Percentiles rank a stretch among this genome's conserved stretches.
Evolutionary conservation across 2,113 vertebrate species (phyloP).

Genomic region (Taxidea taxus): DNA sequence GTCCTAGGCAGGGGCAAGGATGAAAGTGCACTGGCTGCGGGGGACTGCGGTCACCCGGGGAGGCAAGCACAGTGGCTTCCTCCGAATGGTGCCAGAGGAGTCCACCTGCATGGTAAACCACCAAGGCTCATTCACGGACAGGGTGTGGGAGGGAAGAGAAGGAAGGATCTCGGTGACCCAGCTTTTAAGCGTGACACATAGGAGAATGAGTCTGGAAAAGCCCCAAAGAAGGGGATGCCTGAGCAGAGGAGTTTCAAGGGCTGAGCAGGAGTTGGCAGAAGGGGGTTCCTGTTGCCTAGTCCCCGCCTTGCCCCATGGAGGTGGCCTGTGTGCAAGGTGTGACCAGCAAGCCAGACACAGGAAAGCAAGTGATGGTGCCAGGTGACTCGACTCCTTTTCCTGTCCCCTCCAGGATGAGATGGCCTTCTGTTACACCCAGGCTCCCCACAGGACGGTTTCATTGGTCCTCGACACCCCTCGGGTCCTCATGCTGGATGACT

Average conservation of each 20-base stretch:
- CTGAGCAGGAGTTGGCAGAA: neutral
- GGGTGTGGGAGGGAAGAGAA: neutral
- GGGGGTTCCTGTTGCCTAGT: accelerated
- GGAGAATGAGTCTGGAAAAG: neutral
- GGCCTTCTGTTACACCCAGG: constrained; percentile 93
- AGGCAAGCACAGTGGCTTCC: accelerated
- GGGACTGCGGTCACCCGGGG: accelerated
- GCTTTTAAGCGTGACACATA: neutral
- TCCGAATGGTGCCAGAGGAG: accelerated
- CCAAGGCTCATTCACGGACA: accelerated
- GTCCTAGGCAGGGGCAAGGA: neutral
- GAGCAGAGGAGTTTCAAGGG: neutral
- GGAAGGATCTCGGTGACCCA: neutral
- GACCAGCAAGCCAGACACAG: accelerated
- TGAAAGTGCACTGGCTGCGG: accelerated
- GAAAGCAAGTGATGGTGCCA: accelerated
- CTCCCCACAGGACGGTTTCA: constrained; percentile 87
- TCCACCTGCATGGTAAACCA: accelerated
- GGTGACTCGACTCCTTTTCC: accelerated
- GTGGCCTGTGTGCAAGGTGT: neutral
- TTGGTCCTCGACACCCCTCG: constrained; percentile 92
- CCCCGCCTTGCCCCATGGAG: neutral
- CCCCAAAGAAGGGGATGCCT: neutral
- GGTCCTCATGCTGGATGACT: constrained; percentile 81
- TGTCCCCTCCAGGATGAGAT: constrained; percentile 87